These are phyloP conservation scores for Nesoenas mayeri DNA, from an alignment of 2,113 vertebrate genomes.

Conservation along the genomic window DNA sequence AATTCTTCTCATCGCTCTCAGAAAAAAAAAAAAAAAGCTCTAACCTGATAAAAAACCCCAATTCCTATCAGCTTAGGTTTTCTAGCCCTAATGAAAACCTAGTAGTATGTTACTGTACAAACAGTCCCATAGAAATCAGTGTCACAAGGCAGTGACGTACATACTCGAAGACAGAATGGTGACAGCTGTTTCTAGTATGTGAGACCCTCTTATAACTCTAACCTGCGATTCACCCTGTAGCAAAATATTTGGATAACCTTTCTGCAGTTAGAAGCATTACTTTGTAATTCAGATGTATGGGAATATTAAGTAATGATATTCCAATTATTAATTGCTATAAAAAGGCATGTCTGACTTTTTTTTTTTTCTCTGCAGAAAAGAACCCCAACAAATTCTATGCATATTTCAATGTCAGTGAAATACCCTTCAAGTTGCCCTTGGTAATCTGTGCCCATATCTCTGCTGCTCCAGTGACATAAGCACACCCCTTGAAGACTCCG, in stretches of 20 bases:
- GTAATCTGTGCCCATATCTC: background rate
- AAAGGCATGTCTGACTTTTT: background rate
- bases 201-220: background rate
- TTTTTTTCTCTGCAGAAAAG: background rate
- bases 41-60: background rate
- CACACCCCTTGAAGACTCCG: background rate
- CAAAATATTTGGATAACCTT: slow-evolving; percentile 25
- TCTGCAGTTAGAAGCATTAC: background rate
- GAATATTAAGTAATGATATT: slow-evolving; percentile 20
- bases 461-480: background rate
- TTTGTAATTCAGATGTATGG: background rate
- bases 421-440: background rate
- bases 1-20: background rate
- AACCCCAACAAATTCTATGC: background rate
- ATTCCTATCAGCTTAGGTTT: background rate
- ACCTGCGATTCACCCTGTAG: background rate
- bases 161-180: background rate
- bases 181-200: background rate
- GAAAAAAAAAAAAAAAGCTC: background rate
- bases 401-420: background rate
- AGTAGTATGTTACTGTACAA: background rate
- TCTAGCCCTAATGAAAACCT: background rate
- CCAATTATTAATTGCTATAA: background rate
- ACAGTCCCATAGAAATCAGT: background rate
- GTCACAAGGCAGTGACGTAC: background rate